phyloP scores from a whole-genome alignment of 2,113 vertebrate species.

The Morphnarchus princeps region DNA sequence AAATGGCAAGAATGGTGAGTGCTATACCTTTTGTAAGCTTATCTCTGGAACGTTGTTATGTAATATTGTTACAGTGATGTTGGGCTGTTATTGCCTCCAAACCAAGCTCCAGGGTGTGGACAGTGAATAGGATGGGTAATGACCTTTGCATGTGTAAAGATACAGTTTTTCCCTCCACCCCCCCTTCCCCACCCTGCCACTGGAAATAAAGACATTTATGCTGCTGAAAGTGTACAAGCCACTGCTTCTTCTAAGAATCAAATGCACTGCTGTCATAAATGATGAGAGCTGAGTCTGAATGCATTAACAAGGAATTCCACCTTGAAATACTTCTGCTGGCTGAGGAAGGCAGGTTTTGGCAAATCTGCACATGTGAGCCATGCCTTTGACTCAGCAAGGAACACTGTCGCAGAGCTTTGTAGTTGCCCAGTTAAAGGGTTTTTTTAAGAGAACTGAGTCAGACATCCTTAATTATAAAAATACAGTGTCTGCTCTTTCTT shows the following conservation, averaged over 20 bases:
- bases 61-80: not conserved
- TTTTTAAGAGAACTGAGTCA: constrained; percentile 1
- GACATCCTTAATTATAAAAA: constrained; percentile 8
- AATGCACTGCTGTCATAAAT: not conserved
- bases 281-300: not conserved
- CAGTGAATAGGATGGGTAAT: not conserved
- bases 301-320: not conserved
- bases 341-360: constrained; percentile 22
- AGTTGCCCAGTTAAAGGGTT: not conserved
- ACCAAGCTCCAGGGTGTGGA: not conserved
- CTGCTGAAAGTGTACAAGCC: not conserved
- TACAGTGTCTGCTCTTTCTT: not conserved
- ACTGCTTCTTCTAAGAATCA: not conserved
- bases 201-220: not conserved
- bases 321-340: not conserved
- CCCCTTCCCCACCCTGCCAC: too few species aligned
- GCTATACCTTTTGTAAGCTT: not conserved
- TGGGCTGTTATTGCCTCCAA: not conserved
- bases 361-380: not conserved
- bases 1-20: not conserved
- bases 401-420: not conserved
- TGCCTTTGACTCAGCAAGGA: constrained; percentile 34
- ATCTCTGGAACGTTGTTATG: not conserved
- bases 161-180: accelerated
- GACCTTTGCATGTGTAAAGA: not conserved